Evolutionary conservation across 2,888 invertebrate species (phyloP), one percentile per base, ranked within the genome.

Genomic region (Stenichneumon culpator): DNA sequence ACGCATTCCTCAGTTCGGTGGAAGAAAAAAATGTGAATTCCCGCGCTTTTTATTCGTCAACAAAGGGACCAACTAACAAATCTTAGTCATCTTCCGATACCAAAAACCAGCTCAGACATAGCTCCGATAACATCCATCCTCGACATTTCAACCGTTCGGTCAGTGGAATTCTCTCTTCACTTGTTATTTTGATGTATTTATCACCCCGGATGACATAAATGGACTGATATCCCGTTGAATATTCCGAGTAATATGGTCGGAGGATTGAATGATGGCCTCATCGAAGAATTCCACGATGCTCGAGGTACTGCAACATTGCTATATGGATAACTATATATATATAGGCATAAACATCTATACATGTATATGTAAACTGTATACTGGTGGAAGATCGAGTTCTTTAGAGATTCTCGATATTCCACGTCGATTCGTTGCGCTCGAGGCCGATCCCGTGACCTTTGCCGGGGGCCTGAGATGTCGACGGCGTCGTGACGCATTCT

Each of bases 361-460:
- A 47, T 4, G 14, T 47, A 67, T 67, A 39, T 19, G 44, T 67
- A 67, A 39, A 39, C 63, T 52, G 22, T 70, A 32, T 57, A 72
- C 14, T 25, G 28, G n/a, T 54, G 7, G n/a, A 22, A 69, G 83
- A 84, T 80, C 84, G 77, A 77, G 74, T 84, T 84, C 77, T 77
- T 80, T 72, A 80, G 69, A 44, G 22, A 69, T 52, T 50, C 67
- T 70, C 28, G 63, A 63, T 79, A 83, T 83, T 83, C 79, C 79
- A 70, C 83, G 79, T 79, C 52, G 79, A 83, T 83, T 84, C 84
- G 77, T 77, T 80, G 77, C 84, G 84, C 81, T 81, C 81, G 84
- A 84, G 81, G 84, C 81, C 81, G 78, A 78, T 81, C 81, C 73
- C 73, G 78, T 84, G 84, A 84, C 84, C 84, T 84, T 84, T 84